Conservation (phyloP, 2,888 invertebrate genomes). For the Muscina levida region DNA sequence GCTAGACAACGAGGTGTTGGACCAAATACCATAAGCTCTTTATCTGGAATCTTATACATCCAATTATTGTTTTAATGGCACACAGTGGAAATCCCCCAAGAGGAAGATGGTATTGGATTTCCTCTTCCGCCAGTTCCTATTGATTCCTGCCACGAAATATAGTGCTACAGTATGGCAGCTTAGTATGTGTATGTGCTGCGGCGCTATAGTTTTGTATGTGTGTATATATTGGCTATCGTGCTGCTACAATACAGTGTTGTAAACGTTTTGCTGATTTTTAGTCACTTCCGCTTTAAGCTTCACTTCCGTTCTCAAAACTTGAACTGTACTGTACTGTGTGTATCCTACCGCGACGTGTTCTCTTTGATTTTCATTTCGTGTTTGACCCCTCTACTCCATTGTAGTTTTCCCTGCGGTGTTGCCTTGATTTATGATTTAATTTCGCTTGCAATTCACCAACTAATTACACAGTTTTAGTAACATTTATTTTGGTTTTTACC, state of each 20-base stretch:
- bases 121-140: not conserved
- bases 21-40: not conserved
- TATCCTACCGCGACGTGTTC: not conserved
- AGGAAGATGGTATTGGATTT: not conserved
- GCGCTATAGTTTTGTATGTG: not conserved
- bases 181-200: too few species aligned
- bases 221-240: not conserved
- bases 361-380: not conserved
- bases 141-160: not conserved
- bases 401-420: conserved; percentile 28
- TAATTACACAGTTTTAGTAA: conserved; percentile 45
- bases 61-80: not conserved
- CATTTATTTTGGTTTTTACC: not conserved
- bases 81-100: not conserved
- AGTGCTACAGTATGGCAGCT: too few species aligned
- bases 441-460: conserved; percentile 39
- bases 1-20: not conserved
- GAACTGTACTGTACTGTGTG: not conserved
- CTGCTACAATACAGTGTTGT: not conserved
- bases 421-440: conserved; percentile 53
- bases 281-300: conserved; percentile 24
- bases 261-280: conserved; percentile 8
- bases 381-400: conserved; percentile 6
- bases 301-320: conserved; percentile 33
- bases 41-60: not conserved